Base-by-base conservation (phyloP, 1,140 invertebrate genomes). In the Meloidogyne chitwoodi region DNA sequence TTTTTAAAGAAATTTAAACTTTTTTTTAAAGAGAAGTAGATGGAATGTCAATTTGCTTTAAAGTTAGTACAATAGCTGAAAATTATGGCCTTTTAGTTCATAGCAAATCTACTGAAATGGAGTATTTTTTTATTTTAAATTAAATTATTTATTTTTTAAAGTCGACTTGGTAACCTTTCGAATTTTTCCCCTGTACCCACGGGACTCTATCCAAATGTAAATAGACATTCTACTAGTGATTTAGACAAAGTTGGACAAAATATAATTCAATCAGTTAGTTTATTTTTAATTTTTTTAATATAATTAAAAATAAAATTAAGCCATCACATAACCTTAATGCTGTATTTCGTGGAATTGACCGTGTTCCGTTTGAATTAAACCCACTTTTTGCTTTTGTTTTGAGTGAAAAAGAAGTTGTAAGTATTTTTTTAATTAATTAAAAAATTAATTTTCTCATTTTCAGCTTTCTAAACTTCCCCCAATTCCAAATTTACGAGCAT, bases 11-110 rank as follows among this genome's bases (percentile, higher is more conserved):
- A 19, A 27, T 22, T 27, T n/a, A 16, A 67, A 31, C 2, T 1
- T 41, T 68, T 22, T 26, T 29, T 64, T 79, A 29, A 26, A 83
- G 81, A 16, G 80, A 84, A 31, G 38, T 81, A 19, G 80, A 81
- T 41, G 80, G 80, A 41, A 76, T 76, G 64, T 38, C 82, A 34
- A 79, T 82, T 65, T 82, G 81, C 31, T 82, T 76, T 34, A 79
- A 77, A 61, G 81, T 83, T 16, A 44, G 63, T 8, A 83, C 76
- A 11, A 82, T 82, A 31, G 74, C 81, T 16, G 69, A 76, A 61
- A 74, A 56, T n/a, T 82, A 82, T 67, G 81, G 81, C 29, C 77
- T 38, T 8, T 66, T 78, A 16, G 62, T 14, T 6, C 77, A 78
- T 61, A 79, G 76, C 26, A 79, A 78, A 48, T 78, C 77, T 16